A percentile compares a stretch with the other conserved stretches of the same genome.
Evolutionary conservation across 2,888 invertebrate genomes (phyloP).

Genomic region (Kryphioiulus occultus): DNA sequence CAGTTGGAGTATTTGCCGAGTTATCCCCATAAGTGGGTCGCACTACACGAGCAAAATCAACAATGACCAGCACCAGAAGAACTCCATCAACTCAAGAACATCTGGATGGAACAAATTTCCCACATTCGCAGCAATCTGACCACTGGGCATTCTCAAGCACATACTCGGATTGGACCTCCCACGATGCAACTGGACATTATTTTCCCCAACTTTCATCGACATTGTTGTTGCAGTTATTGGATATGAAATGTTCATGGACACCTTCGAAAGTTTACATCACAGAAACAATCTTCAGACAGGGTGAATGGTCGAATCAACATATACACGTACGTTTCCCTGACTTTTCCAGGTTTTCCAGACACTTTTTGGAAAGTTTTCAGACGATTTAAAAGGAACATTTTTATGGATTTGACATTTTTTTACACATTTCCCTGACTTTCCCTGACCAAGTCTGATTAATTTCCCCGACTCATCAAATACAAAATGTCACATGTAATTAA

Average conservation of each 20-base stretch:
- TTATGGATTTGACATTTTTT: too few species aligned
- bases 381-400: too few species aligned
- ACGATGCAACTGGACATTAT: too few species aligned
- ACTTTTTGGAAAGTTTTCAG: too few species aligned
- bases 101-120: neutral
- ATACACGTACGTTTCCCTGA: too few species aligned
- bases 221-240: neutral
- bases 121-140: neutral
- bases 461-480: too few species aligned
- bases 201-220: neutral
- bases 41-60: neutral
- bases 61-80: neutral
- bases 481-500: too few species aligned
- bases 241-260: neutral
- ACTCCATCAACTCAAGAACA: neutral
- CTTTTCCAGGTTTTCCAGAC: too few species aligned
- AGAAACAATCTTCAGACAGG: too few species aligned
- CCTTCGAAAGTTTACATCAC: neutral
- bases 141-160: neutral
- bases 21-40: slow-evolving; percentile 3
- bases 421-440: too few species aligned
- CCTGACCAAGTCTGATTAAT: too few species aligned
- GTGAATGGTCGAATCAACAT: too few species aligned
- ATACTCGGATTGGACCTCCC: neutral
- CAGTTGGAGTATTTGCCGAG: neutral